Percentiles rank a stretch among this genome's conserved stretches.
Conservation (phyloP, 2,797 vertebrate genomes). For the Neoniphon sammara region DNA sequence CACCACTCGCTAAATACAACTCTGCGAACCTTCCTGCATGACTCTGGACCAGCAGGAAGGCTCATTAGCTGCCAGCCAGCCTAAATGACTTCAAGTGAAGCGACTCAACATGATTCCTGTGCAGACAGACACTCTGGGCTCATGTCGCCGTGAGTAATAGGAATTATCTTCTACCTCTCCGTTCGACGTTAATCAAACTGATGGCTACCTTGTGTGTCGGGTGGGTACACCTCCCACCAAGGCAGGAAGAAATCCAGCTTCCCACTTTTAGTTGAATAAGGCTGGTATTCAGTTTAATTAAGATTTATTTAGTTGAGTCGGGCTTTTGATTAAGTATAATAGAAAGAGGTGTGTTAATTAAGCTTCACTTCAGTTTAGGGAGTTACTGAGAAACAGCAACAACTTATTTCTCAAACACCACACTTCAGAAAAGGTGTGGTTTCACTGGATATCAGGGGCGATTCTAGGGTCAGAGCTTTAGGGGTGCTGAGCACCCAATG, state of each 20-base stretch:
- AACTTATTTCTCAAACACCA: no score
- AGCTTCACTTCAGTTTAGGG: no score
- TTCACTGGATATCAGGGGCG: no score
- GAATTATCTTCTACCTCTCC: slow-evolving; percentile 65
- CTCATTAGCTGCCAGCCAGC: slow-evolving; percentile 63
- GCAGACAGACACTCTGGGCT: slow-evolving; percentile 43
- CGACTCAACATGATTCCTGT: slow-evolving; percentile 48
- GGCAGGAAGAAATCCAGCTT: slow-evolving; percentile 26
- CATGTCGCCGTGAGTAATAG: slow-evolving; percentile 42
- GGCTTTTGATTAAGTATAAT: no score
- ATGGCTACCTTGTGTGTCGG: slow-evolving; percentile 38
- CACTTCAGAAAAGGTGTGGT: no score
- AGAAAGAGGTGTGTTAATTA: no score
- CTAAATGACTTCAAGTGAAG: slow-evolving; percentile 53
- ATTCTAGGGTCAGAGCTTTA: no score
- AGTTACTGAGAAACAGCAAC: no score
- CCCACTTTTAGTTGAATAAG: not conserved
- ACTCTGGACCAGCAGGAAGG: slow-evolving; percentile 43
- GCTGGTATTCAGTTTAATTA: no score
- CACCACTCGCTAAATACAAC: slow-evolving; percentile 20
- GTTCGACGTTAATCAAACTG: slow-evolving; percentile 50
- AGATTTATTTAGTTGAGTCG: no score
- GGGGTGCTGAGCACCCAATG: no score
- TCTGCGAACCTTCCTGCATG: slow-evolving; percentile 21
- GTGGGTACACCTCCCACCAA: slow-evolving; percentile 6